Evolutionary conservation across 2,797 vertebrate species (phyloP), one percentile per base, ranked within the genome.

Genomic region (Sparus aurata): DNA sequence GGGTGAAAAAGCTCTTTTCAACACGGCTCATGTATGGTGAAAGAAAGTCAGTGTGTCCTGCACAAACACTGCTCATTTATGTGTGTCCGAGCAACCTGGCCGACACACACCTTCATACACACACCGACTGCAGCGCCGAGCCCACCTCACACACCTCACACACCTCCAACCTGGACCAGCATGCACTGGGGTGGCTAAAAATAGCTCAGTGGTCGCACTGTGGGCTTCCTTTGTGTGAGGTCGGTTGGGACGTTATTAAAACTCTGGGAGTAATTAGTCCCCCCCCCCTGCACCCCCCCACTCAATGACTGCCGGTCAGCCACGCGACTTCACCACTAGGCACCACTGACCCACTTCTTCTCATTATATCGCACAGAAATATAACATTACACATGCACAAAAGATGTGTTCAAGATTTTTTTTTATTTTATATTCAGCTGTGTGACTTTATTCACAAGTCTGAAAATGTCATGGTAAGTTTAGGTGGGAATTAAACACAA

Each of bases 61-160:
- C 60, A 79, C 85, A 85, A 91, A 93, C 88, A 90, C 88, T 78
- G 76, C 89, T 92, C 91, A 93, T 94, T 94, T 92, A 92, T 93
- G 84, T 91, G 85, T 90, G 89, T 92, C 85, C 86, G 82, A 74
- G 79, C 67, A 11, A n/a, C 45, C 23, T 45, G 43, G 13, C 75
- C 34, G 12, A 57, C 64, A 67, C 64, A 65, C 57, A 46, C 25
- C 52, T 13, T 49, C 45, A 71, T 52, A 23, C 55, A 84, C 67
- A 74, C 55, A 61, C 45, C 80, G 71, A 67, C 53, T 61, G 50
- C 71, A 47, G 63, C 52, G 75, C 22, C 41, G 58, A 61, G 46
- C 80, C 77, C 67, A 73, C 76, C 73, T 73, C 80, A 74, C 77
- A 83, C 78, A 86, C 77, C 73, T 80, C 50, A 73, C 75, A 83